Evolutionary conservation across 2,113 vertebrate genomes (phyloP).

Genomic region (Chaetodon trifascialis): DNA sequence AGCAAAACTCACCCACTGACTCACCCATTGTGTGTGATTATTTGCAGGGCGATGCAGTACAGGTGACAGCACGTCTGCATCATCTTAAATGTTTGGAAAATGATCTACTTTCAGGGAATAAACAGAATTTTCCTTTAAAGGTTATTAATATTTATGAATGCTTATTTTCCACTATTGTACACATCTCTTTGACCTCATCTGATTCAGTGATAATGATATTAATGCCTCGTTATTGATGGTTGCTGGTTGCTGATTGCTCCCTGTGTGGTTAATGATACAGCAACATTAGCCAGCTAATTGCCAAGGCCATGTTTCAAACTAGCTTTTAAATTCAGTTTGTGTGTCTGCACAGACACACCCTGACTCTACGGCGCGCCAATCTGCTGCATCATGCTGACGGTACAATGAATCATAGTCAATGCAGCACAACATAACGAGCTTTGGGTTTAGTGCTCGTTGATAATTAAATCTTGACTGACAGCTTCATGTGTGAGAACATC

Average conservation of each 20-base stretch:
- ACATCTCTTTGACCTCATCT: background rate
- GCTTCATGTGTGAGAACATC: background rate
- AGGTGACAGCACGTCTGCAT: background rate
- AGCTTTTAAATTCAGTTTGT: slow-evolving; percentile 26
- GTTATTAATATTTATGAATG: background rate
- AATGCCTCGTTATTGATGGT: slow-evolving; percentile 15
- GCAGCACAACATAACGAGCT: background rate
- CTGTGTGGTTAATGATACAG: slow-evolving; percentile 14
- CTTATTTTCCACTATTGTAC: background rate
- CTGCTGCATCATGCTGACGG: slow-evolving; percentile 1
- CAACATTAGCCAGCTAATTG: slow-evolving; percentile 13
- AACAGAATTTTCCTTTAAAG: background rate
- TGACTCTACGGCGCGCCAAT: background rate
- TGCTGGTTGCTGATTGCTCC: slow-evolving; percentile 3
- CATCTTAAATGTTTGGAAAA: background rate
- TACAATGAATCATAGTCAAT: slow-evolving; percentile 3
- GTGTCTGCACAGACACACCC: slow-evolving; percentile 3
- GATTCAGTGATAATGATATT: background rate
- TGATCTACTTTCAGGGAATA: background rate
- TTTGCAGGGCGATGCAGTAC: background rate
- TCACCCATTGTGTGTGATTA: background rate
- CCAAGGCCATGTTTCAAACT: slow-evolving; percentile 16
- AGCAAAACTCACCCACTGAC: background rate
- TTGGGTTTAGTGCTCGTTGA: background rate
- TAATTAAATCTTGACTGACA: slow-evolving; percentile 16